Percentiles rank a stretch among this genome's conserved stretches.
Evolutionary conservation across 53 echinoderm and acorn worm genomes (phyloP).

Genomic region (Pentamera pediparva): DNA sequence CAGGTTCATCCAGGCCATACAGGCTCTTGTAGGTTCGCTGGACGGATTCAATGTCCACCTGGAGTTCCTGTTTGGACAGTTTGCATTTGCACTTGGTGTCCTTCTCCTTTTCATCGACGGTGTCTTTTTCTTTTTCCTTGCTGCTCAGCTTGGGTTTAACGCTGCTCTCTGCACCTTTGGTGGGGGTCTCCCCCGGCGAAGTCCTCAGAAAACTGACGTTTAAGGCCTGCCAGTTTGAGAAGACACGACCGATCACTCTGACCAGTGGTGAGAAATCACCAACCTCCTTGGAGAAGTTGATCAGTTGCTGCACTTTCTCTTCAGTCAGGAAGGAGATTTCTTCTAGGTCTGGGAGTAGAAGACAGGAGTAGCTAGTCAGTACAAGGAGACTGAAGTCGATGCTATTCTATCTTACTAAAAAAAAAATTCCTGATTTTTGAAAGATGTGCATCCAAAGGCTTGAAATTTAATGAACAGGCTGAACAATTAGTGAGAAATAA

Average conservation of each 20-base stretch:
- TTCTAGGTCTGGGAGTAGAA: slow-evolving; percentile 42
- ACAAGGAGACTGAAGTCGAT: too few species aligned
- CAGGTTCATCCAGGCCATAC: slow-evolving; percentile 46
- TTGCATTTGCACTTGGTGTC: slow-evolving; percentile 45
- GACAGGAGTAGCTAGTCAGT: background rate
- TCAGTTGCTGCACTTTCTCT: slow-evolving; percentile 50
- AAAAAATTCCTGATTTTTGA: too few species aligned
- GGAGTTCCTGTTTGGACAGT: slow-evolving; percentile 25
- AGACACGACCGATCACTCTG: slow-evolving; percentile 73
- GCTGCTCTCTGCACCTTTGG: background rate
- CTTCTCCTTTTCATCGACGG: slow-evolving; percentile 54
- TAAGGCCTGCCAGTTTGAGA: slow-evolving; percentile 80
- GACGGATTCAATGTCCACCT: slow-evolving; percentile 73
- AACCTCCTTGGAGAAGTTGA: slow-evolving; percentile 58
- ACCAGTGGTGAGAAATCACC: slow-evolving; percentile 68
- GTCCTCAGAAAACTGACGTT: slow-evolving; percentile 84
- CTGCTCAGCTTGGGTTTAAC: slow-evolving; percentile 42
- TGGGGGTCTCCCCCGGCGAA: slow-evolving; percentile 26
- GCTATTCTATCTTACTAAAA: too few species aligned
- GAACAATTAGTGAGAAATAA: too few species aligned
- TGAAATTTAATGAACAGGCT: too few species aligned
- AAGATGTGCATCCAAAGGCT: too few species aligned
- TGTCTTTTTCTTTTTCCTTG: slow-evolving; percentile 58
- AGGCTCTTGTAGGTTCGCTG: slow-evolving; percentile 68
- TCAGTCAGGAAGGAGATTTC: slow-evolving; percentile 67